Percentiles rank a stretch among this genome's conserved stretches.
Evolutionary conservation across 1,140 invertebrate genomes (phyloP).

Genomic region (Drosophila rufa): DNA sequence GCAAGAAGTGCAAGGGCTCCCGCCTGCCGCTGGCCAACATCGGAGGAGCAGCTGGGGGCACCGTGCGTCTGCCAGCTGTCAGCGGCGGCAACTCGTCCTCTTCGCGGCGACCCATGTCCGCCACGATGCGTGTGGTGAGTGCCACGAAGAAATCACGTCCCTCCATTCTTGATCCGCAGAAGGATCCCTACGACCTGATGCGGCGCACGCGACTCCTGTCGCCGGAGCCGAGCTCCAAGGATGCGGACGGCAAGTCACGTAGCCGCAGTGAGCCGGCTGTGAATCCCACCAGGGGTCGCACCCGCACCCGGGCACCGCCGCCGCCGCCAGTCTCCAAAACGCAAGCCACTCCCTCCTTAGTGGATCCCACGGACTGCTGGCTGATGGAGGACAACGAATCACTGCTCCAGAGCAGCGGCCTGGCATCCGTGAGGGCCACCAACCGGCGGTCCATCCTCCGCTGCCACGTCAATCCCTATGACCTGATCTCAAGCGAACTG

Average conservation of each 20-base stretch:
- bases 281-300: conserved; percentile 56
- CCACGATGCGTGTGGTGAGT: conserved; percentile 88
- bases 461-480: conserved; percentile 94
- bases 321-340: conserved; percentile 32
- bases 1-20: conserved; percentile 93
- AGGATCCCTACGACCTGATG: conserved; percentile 93
- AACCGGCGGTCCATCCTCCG: conserved; percentile 90
- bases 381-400: conserved; percentile 74
- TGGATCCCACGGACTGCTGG: conserved; percentile 85
- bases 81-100: conserved; percentile 72
- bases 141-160: conserved; percentile 87
- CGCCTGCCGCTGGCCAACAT: conserved; percentile 88
- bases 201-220: conserved; percentile 89
- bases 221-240: conserved; percentile 84
- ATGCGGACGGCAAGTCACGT: conserved; percentile 53
- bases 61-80: conserved; percentile 86
- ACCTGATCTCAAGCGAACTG: conserved; percentile 87
- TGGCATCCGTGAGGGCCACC: conserved; percentile 25
- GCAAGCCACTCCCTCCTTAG: conserved; percentile 54
- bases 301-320: conserved; percentile 35
- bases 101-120: conserved; percentile 84
- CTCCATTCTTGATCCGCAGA: conserved; percentile 87
- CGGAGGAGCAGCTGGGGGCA: conserved; percentile 86
- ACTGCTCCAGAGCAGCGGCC: conserved; percentile 85
- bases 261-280: conserved; percentile 51